Base-by-base conservation (phyloP, 2,113 vertebrate genomes). In the Ancistrus triradiatus region DNA sequence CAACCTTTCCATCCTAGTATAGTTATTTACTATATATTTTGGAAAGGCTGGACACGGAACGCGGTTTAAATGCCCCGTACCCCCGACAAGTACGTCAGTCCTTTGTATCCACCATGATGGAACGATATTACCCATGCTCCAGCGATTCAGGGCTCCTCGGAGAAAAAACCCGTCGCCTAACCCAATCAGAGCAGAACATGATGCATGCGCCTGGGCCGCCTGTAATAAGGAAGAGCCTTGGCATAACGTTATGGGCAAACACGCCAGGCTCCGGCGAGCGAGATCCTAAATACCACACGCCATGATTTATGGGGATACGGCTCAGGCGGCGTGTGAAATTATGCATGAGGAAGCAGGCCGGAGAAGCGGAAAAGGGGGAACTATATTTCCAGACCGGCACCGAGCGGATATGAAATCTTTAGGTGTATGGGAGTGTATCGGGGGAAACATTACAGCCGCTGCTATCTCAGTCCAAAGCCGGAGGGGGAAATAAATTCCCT, bases 231-330 rank as follows among this genome's bases (percentile, higher is more conserved):
- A 58, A 68, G 60, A 76, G 70, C 69, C 73, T 50, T 63, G 71
- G 71, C 70, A 72, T 61, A 73, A 72, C 40, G 37, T 59, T 56
- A 72, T 62, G 77, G 74, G 78, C 64, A 75, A 79, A 78, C 67
- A 78, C 71, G 66, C 51, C 60, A 72, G 67, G 49, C 77, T 81
- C 76, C 78, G 77, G 66, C 59, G 76, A 64, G 78, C 72, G 75
- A 76, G 74, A 70, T 61, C 65, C 73, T 74, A 73, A 77, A 71
- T 74, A 76, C 70, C 74, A 69, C 15, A 52, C 68, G 77, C 77
- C 66, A 62, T 69, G 74, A 81, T 83, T 80, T 79, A 84, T 81
- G 83, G 68, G 80, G 67, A 77, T 80, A 76, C 35, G 67, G 62
- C 73, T 74, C 68, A 63, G 64, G 66, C 73, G 68, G 69, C 53